Percentiles rank a stretch among this genome's conserved stretches.
Evolutionary conservation across 2,797 vertebrate species (phyloP).

Genomic region (Phalloptychus januarius): DNA sequence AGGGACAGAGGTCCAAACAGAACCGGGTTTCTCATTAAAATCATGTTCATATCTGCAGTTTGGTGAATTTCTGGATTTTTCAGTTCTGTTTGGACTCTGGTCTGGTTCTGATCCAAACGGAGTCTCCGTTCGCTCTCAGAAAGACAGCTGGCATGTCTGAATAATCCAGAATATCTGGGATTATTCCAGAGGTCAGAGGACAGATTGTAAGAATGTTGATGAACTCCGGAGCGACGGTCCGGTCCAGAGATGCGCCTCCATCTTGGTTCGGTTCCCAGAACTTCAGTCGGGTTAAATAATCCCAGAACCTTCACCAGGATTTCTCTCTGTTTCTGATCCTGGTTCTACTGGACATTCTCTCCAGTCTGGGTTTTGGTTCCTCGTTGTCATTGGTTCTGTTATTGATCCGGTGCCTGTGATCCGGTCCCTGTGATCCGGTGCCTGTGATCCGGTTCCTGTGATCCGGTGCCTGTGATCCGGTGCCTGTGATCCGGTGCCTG

Average conservation of each 20-base stretch:
- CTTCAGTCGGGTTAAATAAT: not conserved
- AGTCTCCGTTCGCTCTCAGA: not conserved
- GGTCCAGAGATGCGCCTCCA: not conserved
- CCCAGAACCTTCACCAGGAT: not conserved
- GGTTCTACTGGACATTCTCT: slow-evolving; percentile 50
- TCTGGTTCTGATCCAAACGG: no score
- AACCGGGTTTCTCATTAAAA: not conserved
- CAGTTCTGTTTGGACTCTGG: no score
- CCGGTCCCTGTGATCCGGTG: slow-evolving; percentile 6
- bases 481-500: not conserved
- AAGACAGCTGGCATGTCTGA: not conserved
- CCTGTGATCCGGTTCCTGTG: slow-evolving; percentile 14
- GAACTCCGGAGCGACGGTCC: no score
- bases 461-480: slow-evolving; percentile 4
- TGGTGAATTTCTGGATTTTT: no score
- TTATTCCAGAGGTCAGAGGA: not conserved
- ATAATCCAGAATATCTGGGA: slow-evolving; percentile 1
- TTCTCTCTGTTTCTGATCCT: slow-evolving; percentile 13
- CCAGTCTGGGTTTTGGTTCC: slow-evolving; percentile 3
- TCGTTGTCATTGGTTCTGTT: slow-evolving; percentile 3
- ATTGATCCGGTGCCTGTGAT: slow-evolving; percentile 3
- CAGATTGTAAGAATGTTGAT: not conserved
- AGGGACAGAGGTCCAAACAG: not conserved
- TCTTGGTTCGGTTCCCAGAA: not conserved
- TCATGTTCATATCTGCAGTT: no score